These are phyloP conservation scores for Nycticorax nycticorax DNA, from an alignment of 2,113 vertebrate species.

Conservation along the genomic window DNA sequence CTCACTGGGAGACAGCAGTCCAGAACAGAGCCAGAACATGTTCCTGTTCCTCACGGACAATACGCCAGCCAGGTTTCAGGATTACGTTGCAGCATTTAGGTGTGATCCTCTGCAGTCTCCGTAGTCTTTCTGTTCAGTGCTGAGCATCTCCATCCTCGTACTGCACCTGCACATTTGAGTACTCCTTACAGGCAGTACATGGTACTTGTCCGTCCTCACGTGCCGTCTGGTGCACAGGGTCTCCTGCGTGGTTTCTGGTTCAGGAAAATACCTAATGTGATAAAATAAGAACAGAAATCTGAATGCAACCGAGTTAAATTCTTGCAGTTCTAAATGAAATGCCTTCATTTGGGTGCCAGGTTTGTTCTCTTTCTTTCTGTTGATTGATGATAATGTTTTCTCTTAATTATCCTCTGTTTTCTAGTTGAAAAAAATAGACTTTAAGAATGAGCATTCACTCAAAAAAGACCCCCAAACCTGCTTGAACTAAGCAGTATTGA, in stretches of 20 bases:
- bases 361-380: neutral
- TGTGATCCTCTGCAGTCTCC: neutral
- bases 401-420: neutral
- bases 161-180: too few species aligned
- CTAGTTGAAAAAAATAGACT: neutral
- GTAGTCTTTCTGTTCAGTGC: neutral
- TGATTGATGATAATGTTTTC: neutral
- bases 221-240: neutral
- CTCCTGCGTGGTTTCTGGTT: neutral
- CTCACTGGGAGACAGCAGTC: neutral
- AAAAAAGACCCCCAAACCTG: neutral
- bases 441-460: neutral
- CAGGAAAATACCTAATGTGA: neutral
- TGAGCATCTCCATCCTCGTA: neutral
- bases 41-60: neutral
- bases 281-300: neutral
- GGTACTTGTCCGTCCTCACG: too few species aligned
- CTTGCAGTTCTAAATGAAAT: neutral
- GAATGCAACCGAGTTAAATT: neutral
- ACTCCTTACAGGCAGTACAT: fast-evolving
- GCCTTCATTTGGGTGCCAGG: neutral
- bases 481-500: neutral
- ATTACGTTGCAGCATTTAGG: neutral
- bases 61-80: neutral
- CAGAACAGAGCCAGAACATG: neutral